Base-by-base conservation (phyloP, 2,797 vertebrate genomes). In the Clarias pachynema region DNA sequence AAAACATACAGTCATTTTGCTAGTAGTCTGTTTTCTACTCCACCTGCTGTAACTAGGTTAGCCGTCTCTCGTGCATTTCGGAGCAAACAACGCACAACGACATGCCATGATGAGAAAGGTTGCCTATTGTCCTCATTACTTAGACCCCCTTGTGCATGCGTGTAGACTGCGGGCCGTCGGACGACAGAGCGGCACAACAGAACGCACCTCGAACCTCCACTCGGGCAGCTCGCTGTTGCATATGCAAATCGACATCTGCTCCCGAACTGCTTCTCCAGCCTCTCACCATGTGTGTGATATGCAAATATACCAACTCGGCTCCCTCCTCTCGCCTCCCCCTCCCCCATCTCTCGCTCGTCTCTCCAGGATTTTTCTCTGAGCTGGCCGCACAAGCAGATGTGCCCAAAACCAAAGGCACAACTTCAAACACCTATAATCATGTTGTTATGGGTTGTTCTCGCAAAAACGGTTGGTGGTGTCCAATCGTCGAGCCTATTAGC, bases 181-280 rank as follows among this genome's bases (percentile, higher is more conserved):
- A 84, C 82, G 84, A 83, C 79, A 62, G 65, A 56, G 63, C 80
- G n/a, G 49, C 65, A 57, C 14, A 7, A 86, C 79, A 83, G 86
- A 87, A 81, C 83, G 81, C 84, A 86, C 87, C 82, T 86, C 66
- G 75, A 81, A 86, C 82, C 85, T 85, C 86, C 65, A 72, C 84
- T 87, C 91, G 88, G 69, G 91, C 93, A 88, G 91, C 91, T 91
- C 90, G 9, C 89, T 75, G 90, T 91, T 92, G 93, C 95, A 95
- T 95, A 96, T 96, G 95, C 92, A 95, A 96, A 95, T 95, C 90
- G 90, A 94, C 95, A 96, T 95, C 95, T 95, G 95, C 95, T 95
- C 91, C 89, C 88, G 92, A 91, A 93, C 90, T 93, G 92, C 91
- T 92, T 92, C 93, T 94, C 91, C 90, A 93, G 88, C 91, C 91